These are phyloP conservation scores for Bactericera cockerelli DNA, from an alignment of 1,140 invertebrate species.

Conservation along the genomic window DNA sequence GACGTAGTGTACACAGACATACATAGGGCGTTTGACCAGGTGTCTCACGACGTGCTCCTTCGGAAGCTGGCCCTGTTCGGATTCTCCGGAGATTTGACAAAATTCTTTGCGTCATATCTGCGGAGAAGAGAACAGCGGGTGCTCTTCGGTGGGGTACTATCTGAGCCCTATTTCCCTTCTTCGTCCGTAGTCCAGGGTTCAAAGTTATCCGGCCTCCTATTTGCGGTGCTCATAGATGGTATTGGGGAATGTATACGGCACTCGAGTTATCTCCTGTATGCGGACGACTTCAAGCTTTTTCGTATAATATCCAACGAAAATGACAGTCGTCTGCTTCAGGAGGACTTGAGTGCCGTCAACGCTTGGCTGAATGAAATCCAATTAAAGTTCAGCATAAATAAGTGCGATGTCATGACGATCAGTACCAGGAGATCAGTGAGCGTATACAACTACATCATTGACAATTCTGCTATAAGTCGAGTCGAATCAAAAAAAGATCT, in stretches of 20 bases:
- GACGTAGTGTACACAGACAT: conserved; percentile 9
- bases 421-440: background rate
- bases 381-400: background rate
- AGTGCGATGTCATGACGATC: conserved; percentile 1
- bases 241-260: background rate
- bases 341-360: background rate
- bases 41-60: background rate
- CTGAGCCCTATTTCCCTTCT: background rate
- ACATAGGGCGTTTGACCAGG: background rate
- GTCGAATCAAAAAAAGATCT: background rate
- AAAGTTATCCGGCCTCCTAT: background rate
- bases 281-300: conserved; percentile 7
- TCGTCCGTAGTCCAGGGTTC: conserved; percentile 2
- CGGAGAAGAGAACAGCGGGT: conserved; percentile 2
- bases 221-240: conserved; percentile 3
- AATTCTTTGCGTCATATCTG: conserved; percentile 8
- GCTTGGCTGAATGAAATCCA: background rate
- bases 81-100: background rate
- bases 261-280: background rate
- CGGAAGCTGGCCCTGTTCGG: background rate
- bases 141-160: background rate
- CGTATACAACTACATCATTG: background rate
- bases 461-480: background rate
- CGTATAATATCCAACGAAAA: background rate
- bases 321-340: background rate